A percentile compares a stretch with the other conserved stretches of the same genome.
These are phyloP conservation scores for Acipenser ruthenus DNA, from an alignment of 2,797 vertebrate genomes.

Conservation along the genomic window DNA sequence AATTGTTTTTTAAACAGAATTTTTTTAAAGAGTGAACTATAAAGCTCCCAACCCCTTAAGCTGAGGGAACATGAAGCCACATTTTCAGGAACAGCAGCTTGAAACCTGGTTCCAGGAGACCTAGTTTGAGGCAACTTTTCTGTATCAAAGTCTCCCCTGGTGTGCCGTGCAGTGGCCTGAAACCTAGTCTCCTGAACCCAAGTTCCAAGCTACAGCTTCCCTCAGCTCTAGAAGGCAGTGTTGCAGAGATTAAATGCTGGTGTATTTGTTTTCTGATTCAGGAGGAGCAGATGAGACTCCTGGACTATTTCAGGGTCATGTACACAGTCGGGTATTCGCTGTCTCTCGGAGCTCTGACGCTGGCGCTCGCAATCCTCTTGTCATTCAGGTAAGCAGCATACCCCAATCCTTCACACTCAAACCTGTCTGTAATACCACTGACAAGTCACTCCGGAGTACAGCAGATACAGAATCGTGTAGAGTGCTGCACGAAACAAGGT, in stretches of 20 bases:
- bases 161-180: too few relatives aligned
- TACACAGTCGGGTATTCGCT: slow-evolving; percentile 85
- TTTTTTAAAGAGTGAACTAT: too few relatives aligned
- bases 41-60: too few relatives aligned
- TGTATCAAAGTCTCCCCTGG: too few relatives aligned
- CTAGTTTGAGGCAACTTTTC: too few relatives aligned
- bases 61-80: too few relatives aligned
- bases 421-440: background rate
- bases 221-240: background rate
- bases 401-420: background rate
- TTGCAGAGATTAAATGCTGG: background rate
- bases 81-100: too few relatives aligned
- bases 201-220: background rate
- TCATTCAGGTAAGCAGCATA: slow-evolving; percentile 68
- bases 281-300: slow-evolving; percentile 62
- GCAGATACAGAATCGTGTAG: background rate
- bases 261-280: slow-evolving; percentile 31
- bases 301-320: slow-evolving; percentile 66
- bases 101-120: too few relatives aligned
- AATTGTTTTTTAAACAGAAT: too few relatives aligned
- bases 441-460: background rate
- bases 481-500: background rate
- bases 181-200: too few relatives aligned
- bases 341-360: slow-evolving; percentile 69
- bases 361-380: slow-evolving; percentile 72